Evolutionary conservation across 1,140 invertebrate species (phyloP).

Genomic region (Zaprionus tsacasi): DNA sequence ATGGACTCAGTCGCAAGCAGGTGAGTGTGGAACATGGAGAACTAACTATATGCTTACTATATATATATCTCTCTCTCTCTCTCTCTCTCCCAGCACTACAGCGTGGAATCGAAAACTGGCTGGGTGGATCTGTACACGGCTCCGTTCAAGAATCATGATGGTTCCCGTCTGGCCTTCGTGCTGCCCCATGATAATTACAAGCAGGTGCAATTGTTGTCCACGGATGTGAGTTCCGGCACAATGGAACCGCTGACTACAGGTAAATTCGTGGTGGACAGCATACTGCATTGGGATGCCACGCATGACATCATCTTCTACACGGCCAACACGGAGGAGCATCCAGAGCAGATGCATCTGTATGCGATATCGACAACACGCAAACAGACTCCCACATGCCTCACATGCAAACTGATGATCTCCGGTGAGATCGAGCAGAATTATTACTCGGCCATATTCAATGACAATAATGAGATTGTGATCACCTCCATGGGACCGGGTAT

Average conservation of each 20-base stretch:
- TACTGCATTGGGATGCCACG: constrained; percentile 91
- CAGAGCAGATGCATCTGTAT: constrained; percentile 87
- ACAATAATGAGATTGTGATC: constrained; percentile 71
- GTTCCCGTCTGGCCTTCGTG: constrained; percentile 86
- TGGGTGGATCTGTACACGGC: constrained; percentile 89
- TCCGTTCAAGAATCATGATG: constrained; percentile 87
- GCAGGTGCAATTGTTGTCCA: constrained; percentile 87
- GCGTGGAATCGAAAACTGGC: constrained; percentile 85
- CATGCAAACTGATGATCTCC: constrained; percentile 84
- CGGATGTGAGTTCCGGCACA: constrained; percentile 49
- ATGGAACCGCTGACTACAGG: constrained; percentile 87
- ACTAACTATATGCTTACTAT: too few relatives aligned
- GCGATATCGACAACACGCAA: constrained; percentile 77
- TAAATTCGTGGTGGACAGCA: constrained; percentile 90
- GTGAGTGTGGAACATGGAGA: too few relatives aligned
- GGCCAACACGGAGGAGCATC: constrained; percentile 86
- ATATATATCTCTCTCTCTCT: too few relatives aligned
- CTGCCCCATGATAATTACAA: constrained; percentile 89
- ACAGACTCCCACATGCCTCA: constrained; percentile 85
- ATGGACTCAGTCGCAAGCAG: constrained; percentile 57
- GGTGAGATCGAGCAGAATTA: constrained; percentile 77
- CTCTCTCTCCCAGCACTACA: constrained; percentile 57
- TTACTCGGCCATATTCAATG: constrained; percentile 74
- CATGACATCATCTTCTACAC: constrained; percentile 88
- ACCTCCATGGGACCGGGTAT: constrained; percentile 74